Percentiles rank a stretch among this genome's conserved stretches.
Conservation (phyloP, 2,113 vertebrate species). For the Eudyptes chrysolophus region DNA sequence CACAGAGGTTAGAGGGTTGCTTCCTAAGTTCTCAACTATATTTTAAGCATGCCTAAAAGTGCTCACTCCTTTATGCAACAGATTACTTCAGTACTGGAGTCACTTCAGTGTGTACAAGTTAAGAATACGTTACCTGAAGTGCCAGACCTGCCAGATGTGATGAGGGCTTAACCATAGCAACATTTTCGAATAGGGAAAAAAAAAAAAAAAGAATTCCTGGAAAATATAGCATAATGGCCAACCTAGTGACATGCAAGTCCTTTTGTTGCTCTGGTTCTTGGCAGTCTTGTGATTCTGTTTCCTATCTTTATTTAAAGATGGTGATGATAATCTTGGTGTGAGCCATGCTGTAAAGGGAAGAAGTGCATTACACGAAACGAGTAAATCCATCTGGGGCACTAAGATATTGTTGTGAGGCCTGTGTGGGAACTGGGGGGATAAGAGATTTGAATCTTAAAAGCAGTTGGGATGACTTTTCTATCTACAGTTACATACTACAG, state of each 20-base stretch:
- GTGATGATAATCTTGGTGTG: background rate
- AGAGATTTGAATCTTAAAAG: background rate
- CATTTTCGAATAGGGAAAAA: background rate
- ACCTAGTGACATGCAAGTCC: background rate
- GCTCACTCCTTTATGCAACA: background rate
- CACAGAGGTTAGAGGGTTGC: background rate
- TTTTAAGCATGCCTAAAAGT: background rate
- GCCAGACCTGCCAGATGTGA: background rate
- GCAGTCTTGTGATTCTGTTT: background rate
- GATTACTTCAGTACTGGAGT: background rate
- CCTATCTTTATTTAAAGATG: background rate
- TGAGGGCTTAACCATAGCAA: background rate
- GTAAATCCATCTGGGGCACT: background rate
- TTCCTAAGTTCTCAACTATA: background rate
- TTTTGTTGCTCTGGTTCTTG: background rate
- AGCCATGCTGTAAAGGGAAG: background rate
- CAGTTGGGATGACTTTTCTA: background rate
- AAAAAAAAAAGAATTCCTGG: no score
- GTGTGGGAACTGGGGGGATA: background rate
- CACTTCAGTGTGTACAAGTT: background rate
- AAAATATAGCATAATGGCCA: background rate
- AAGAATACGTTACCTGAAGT: background rate
- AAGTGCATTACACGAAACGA: background rate
- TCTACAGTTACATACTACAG: background rate
- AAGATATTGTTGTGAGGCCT: background rate